Conservation (phyloP, 2,797 vertebrate genomes). For the Holocentrus rufus region DNA sequence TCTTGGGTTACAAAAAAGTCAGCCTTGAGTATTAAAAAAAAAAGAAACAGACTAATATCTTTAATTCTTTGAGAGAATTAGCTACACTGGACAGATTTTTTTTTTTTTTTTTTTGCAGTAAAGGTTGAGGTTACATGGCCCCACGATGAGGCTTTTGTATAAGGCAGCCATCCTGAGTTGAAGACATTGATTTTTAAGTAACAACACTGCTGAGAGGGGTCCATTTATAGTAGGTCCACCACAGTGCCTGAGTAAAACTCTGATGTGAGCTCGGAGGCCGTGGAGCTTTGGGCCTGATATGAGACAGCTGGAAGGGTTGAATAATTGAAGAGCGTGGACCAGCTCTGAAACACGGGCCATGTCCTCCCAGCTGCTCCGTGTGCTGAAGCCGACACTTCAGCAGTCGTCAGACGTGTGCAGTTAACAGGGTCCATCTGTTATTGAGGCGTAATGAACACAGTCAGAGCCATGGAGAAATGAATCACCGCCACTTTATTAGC, state of each 20-base stretch:
- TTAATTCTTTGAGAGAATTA: conserved; percentile 52
- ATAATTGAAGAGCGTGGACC: conserved; percentile 80
- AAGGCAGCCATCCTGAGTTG: conserved; percentile 1
- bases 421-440: conserved; percentile 81
- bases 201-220: conserved; percentile 39
- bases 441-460: conserved; percentile 76
- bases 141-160: neutral
- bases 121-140: conserved; percentile 33
- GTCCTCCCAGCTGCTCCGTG: conserved; percentile 78
- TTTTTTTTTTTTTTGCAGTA: conserved; percentile 31
- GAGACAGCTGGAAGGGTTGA: conserved; percentile 81
- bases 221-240: conserved; percentile 46
- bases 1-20: conserved; percentile 84
- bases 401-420: conserved; percentile 77
- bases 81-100: conserved; percentile 34
- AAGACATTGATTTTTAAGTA: conserved; percentile 46
- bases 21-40: conserved; percentile 53
- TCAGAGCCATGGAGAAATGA: conserved; percentile 65
- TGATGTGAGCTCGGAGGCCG: conserved; percentile 59
- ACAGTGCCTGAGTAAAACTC: conserved; percentile 42
- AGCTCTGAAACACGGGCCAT: conserved; percentile 73
- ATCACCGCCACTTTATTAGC: conserved; percentile 77
- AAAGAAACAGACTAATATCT: conserved; percentile 47
- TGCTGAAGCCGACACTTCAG: conserved; percentile 75
- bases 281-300: conserved; percentile 70